Evolutionary conservation across 2,797 vertebrate genomes (phyloP).

Genomic region (Rachycentron canadum): DNA sequence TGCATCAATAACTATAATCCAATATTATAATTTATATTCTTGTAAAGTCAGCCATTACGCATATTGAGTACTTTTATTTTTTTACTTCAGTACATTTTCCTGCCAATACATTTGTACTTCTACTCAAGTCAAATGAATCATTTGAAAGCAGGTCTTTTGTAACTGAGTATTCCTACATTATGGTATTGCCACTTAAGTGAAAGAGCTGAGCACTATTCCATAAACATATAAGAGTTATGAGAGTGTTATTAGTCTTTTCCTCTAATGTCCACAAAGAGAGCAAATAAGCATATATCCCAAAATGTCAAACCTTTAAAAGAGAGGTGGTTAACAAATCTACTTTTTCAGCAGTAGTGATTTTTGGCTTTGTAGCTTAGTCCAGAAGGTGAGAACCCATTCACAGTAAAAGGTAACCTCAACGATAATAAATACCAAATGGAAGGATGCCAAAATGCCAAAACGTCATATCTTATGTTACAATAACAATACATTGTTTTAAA

Average conservation of each 20-base stretch:
- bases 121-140: too few species aligned
- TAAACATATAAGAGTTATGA: too few species aligned
- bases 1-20: too few species aligned
- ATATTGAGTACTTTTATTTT: too few species aligned
- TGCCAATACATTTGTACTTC: neutral
- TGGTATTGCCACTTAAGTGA: neutral
- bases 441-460: slow-evolving; percentile 66
- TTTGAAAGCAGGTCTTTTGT: neutral
- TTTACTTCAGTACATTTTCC: too few species aligned
- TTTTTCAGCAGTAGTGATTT: slow-evolving; percentile 42
- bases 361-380: slow-evolving; percentile 67
- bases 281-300: slow-evolving; percentile 17
- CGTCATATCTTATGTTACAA: slow-evolving; percentile 63
- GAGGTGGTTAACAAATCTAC: slow-evolving; percentile 1
- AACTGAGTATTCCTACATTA: neutral
- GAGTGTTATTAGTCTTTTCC: too few species aligned
- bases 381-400: slow-evolving; percentile 67
- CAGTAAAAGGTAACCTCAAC: slow-evolving; percentile 62
- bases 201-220: neutral
- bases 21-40: too few species aligned
- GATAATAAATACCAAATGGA: slow-evolving; percentile 68
- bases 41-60: too few species aligned
- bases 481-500: slow-evolving; percentile 59
- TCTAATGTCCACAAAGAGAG: neutral
- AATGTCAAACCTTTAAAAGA: slow-evolving; percentile 40